Percentiles rank a stretch among this genome's conserved stretches.
phyloP scores from a whole-genome alignment of 2,888 invertebrate genomes.

The Anarsia innoxiella region DNA sequence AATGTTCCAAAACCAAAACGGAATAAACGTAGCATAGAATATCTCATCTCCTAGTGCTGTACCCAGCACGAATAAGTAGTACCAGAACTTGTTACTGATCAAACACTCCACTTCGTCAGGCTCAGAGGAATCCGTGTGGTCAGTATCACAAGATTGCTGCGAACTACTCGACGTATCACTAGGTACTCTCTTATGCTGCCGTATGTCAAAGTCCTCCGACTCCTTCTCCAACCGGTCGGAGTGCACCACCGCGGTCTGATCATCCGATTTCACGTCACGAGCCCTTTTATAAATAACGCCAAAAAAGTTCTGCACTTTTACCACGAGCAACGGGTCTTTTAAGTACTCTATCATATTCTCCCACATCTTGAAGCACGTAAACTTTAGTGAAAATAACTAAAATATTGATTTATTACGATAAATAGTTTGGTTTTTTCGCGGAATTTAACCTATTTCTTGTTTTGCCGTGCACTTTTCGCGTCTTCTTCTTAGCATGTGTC shows the following conservation, averaged over 20 bases:
- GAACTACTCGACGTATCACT: slow-evolving; percentile 59
- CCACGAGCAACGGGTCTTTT: slow-evolving; percentile 84
- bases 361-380: slow-evolving; percentile 59
- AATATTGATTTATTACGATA: too few species aligned
- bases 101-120: slow-evolving; percentile 59
- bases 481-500: too few species aligned
- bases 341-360: slow-evolving; percentile 77
- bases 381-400: too few species aligned
- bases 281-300: slow-evolving; percentile 77
- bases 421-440: too few species aligned
- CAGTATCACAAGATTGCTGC: slow-evolving; percentile 55
- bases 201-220: slow-evolving; percentile 38
- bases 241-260: slow-evolving; percentile 42
- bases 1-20: slow-evolving; percentile 96
- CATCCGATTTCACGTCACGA: too few species aligned
- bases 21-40: slow-evolving; percentile 93
- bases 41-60: slow-evolving; percentile 92
- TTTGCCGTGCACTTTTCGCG: too few species aligned
- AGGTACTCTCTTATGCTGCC: slow-evolving; percentile 51
- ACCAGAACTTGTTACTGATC: slow-evolving; percentile 85
- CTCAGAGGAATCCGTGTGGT: slow-evolving; percentile 41
- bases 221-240: slow-evolving; percentile 39
- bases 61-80: slow-evolving; percentile 88
- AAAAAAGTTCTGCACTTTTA: slow-evolving; percentile 85
- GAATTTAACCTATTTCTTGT: too few species aligned